phyloP scores from a whole-genome alignment of 2,797 vertebrate genomes.

The Pagetopsis macropterus region DNA sequence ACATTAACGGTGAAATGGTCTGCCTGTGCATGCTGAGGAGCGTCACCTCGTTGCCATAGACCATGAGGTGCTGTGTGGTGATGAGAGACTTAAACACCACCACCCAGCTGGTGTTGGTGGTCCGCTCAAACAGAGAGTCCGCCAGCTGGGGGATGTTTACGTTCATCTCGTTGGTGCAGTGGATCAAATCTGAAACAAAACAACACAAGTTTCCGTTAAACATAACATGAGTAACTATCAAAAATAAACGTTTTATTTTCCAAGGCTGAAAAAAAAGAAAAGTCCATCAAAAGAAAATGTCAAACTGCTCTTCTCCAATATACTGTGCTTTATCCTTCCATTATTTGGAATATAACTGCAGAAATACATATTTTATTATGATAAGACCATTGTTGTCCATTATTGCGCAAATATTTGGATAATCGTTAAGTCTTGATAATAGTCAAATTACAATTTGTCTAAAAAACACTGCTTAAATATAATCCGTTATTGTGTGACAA shows the following conservation, averaged over 20 bases:
- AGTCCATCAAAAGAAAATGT: background rate
- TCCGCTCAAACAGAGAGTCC: constrained; percentile 97
- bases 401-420: background rate
- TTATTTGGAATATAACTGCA: background rate
- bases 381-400: too few species aligned
- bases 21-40: background rate
- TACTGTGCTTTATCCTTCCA: background rate
- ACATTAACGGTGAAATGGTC: background rate
- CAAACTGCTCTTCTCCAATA: background rate
- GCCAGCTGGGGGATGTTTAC: constrained; percentile 99
- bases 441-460: background rate
- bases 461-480: background rate
- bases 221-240: too few species aligned
- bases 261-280: background rate
- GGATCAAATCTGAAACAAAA: constrained; percentile 91
- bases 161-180: constrained; percentile 99
- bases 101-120: constrained; percentile 99
- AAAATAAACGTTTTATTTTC: too few species aligned
- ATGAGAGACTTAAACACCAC: constrained; percentile 99
- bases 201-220: background rate
- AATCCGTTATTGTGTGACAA: background rate
- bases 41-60: constrained; percentile 97
- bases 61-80: constrained; percentile 99
- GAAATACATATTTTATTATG: too few species aligned
- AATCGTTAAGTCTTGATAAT: background rate